Evolutionary conservation across 1,140 invertebrate genomes (phyloP), one percentile per base, ranked within the genome.

Genomic region (Euura lappo): DNA sequence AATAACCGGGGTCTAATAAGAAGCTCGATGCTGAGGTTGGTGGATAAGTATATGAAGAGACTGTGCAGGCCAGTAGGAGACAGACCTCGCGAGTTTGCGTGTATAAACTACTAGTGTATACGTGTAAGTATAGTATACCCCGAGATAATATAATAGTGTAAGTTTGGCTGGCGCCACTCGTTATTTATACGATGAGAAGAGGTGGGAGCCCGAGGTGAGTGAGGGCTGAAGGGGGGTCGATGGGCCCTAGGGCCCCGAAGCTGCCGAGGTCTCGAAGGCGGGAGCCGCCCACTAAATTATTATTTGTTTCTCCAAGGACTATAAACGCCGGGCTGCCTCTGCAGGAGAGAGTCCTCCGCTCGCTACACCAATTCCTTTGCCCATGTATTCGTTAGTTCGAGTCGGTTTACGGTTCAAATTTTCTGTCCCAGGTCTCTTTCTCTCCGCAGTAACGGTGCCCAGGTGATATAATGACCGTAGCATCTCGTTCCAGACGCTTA

Each of bases 201-300:
- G 72, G 74, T 72, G 68, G 46, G 65, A 64, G 64, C 8, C 6
- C n/a, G 72, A 11, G 64, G 46, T 44, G 44, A 71, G 45, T 42
- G 47, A 47, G 74, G 65, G 71, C 66, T 47, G 8, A 42, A 66
- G 68, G 71, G 28, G 67, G 75, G 69, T 66, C 68, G 67, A 68
- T 44, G 71, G 73, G 72, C 51, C 51, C 13, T 60, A 60, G 51
- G 51, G 51, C 51, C 51, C 51, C 51, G 51, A 3, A 60, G 75
- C 68, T 65, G 74, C 73, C 75, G 66, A 80, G 78, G 13, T 43
- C 69, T 60, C n/a, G 71, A 65, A 46, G 71, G 45, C 71, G n/a
- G 71, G 13, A 43, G 28, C 83, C 83, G 83, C 84, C 84, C 83
- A 84, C 83, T 85, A 84, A 85, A 85, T 85, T 85, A 85, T 85